These are phyloP conservation scores for Eupithecia insigniata DNA, from an alignment of 2,888 invertebrate genomes.

Conservation along the genomic window DNA sequence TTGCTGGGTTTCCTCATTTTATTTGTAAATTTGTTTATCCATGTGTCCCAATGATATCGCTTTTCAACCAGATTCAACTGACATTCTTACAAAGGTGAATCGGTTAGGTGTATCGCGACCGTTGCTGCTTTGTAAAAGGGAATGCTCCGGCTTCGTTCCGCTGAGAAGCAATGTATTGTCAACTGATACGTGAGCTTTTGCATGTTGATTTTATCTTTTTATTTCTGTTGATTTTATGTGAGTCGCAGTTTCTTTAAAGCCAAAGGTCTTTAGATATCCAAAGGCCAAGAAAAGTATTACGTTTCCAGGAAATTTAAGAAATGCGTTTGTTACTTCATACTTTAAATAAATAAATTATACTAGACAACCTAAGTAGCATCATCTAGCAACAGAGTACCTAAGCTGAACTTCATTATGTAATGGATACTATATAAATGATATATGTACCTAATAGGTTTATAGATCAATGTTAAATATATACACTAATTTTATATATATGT, in stretches of 20 bases:
- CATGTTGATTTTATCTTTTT: conserved; percentile 25
- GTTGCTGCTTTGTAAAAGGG: conserved; percentile 47
- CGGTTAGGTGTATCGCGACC: conserved; percentile 59
- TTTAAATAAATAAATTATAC: neutral
- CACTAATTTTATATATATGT: no score
- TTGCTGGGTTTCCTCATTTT: neutral
- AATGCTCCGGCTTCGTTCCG: conserved; percentile 16
- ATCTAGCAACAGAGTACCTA: neutral
- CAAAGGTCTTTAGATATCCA: neutral
- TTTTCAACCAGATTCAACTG: conserved; percentile 64
- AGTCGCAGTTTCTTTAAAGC: conserved; percentile 1
- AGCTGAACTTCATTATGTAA: neutral
- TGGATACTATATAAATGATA: neutral
- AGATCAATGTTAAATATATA: no score
- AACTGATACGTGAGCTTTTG: conserved; percentile 20
- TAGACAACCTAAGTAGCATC: neutral
- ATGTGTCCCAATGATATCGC: conserved; percentile 56
- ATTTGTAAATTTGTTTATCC: conserved; percentile 24
- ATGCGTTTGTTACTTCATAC: neutral
- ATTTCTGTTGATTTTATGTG: conserved; percentile 28
- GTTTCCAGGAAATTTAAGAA: neutral
- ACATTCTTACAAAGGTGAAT: conserved; percentile 64
- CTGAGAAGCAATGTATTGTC: conserved; percentile 30
- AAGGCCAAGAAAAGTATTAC: conserved; percentile 1
- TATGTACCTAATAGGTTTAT: no score